Evolutionary conservation across 2,113 vertebrate genomes (phyloP), one percentile per base, ranked within the genome.

Genomic region (Sylvia atricapilla): DNA sequence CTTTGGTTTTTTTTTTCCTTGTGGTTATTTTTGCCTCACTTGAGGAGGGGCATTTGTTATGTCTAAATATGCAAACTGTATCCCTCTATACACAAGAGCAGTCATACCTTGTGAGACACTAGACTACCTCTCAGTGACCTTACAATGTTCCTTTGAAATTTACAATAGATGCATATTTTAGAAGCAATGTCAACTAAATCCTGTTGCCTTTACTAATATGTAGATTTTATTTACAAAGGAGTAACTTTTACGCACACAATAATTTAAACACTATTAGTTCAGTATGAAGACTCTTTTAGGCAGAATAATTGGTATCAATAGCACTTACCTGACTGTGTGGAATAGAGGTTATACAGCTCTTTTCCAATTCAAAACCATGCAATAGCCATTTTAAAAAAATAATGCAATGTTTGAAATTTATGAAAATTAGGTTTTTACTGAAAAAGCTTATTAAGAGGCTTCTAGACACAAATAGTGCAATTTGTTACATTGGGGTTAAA

Each of bases 271-370:
- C 68, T 69, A 67, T 89, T 87, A 77, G 70, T 97, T 95, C 74
- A 93, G 41, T 33, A 28, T 33, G 66, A 97, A 84, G 75, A 91
- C 49, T 89, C 68, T 87, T 67, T 95, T 94, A 95, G 94, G 72
- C 68, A 94, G 70, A 97, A 88, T 76, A 97, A 97, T 46, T 94
- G 58, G 43, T 47, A 97, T 96, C 93, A 90, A 89, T 84, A 92
- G 82, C 84, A 98, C 98, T 98, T 98, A 98, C 98, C 97, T 98
- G 96, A 62, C 55, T 72, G 64, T 85, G 92, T 63, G 66, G 72
- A 96, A 77, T 62, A 84, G 87, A 92, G 73, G 58, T 89, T 93
- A 95, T 60, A 60, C 56, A 90, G 83, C 49, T 94, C 68, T 93
- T 95, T 95, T 68, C 83, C 74, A 97, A 59, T 74, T 93, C 89